Percentiles rank a stretch among this genome's conserved stretches.
phyloP scores from a whole-genome alignment of 2,113 vertebrate genomes.

The Oryzias woworae region DNA sequence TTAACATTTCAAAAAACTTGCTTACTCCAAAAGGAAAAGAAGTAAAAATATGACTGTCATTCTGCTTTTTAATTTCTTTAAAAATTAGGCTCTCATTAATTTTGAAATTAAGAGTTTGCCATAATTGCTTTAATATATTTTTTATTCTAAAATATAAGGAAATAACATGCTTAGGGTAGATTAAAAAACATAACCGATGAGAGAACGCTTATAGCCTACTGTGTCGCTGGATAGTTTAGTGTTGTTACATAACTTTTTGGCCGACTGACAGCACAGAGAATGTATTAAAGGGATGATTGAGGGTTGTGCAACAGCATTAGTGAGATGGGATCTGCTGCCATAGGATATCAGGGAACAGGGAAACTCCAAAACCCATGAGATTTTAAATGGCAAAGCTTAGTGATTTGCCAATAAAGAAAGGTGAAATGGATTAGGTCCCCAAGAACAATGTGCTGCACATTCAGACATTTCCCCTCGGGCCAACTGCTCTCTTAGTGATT shows the following conservation, averaged over 20 bases:
- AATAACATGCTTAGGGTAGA: conserved; percentile 11
- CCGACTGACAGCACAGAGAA: conserved; percentile 47
- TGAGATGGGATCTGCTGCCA: conserved; percentile 62
- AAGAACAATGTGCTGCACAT: conserved; percentile 38
- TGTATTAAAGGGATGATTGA: conserved; percentile 72
- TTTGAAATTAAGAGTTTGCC: too few species aligned
- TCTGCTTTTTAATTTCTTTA: too few species aligned
- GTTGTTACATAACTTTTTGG: conserved; percentile 59
- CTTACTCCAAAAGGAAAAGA: too few species aligned
- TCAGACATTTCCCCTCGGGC: conserved; percentile 41
- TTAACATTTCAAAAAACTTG: too few species aligned
- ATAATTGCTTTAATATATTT: too few species aligned
- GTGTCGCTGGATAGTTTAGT: conserved; percentile 16
- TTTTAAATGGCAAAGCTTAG: conserved; percentile 57
- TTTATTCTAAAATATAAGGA: conserved; percentile 17
- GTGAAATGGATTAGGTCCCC: conserved; percentile 59
- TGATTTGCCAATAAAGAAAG: conserved; percentile 71
- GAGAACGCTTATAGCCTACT: conserved; percentile 15
- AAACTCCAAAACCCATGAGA: conserved; percentile 55
- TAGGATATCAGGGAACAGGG: conserved; percentile 34
- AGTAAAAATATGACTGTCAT: too few species aligned
- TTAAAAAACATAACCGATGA: conserved; percentile 13
- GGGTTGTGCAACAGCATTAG: conserved; percentile 78
- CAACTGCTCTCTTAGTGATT: conserved; percentile 53
- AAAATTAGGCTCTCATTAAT: too few species aligned